These are phyloP conservation scores for Ganaspis brasiliensis DNA, from an alignment of 2,888 invertebrate genomes.

Conservation along the genomic window DNA sequence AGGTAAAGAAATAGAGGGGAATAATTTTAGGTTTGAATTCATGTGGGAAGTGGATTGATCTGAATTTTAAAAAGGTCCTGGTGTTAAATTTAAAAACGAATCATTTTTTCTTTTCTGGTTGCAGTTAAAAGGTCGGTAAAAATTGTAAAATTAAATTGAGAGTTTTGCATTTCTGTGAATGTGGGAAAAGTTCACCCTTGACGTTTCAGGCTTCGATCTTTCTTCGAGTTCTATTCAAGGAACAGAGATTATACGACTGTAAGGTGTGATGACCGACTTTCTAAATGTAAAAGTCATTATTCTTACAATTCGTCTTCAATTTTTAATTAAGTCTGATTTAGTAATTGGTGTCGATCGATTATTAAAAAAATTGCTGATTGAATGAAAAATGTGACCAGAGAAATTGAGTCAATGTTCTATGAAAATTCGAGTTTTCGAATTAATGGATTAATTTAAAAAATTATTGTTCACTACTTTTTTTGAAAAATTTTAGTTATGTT, in stretches of 20 bases:
- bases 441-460: neutral
- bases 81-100: too few species aligned
- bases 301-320: neutral
- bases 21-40: too few species aligned
- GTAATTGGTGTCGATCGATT: neutral
- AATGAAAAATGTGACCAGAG: too few species aligned
- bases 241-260: slow-evolving; percentile 1
- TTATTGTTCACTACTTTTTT: too few species aligned
- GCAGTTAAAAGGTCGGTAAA: neutral
- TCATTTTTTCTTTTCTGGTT: too few species aligned
- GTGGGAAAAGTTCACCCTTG: neutral
- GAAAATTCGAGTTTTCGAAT: neutral
- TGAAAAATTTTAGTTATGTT: too few species aligned
- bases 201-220: slow-evolving; percentile 21
- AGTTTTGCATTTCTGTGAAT: neutral
- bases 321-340: neutral
- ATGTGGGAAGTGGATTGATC: too few species aligned
- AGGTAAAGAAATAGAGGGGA: too few species aligned
- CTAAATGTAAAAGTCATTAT: slow-evolving; percentile 27
- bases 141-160: too few species aligned
- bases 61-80: too few species aligned
- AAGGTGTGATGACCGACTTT: slow-evolving; percentile 10
- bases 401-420: too few species aligned
- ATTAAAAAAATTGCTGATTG: neutral
- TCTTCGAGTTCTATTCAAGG: slow-evolving; percentile 13